Percentiles rank a stretch among this genome's conserved stretches.
These are phyloP conservation scores for Archocentrus centrarchus DNA, from an alignment of 2,113 vertebrate genomes.

Conservation along the genomic window DNA sequence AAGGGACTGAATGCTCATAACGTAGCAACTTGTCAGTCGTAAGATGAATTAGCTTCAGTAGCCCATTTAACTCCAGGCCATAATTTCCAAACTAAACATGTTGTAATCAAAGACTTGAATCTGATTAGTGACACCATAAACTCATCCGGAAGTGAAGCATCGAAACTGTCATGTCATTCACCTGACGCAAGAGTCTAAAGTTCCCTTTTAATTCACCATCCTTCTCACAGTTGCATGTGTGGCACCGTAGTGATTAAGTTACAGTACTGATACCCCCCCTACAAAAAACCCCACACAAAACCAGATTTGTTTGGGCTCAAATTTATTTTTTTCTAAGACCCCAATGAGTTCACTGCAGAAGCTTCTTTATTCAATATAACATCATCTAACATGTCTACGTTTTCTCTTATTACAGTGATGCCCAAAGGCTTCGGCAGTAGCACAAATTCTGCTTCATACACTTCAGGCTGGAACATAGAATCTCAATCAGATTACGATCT, in stretches of 20 bases:
- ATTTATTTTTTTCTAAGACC: not conserved
- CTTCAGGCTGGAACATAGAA: not conserved
- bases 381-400: not conserved
- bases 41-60: not conserved
- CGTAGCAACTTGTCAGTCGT: not conserved
- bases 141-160: not conserved
- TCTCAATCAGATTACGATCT: no score
- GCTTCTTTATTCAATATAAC: not conserved
- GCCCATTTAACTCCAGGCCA: not conserved
- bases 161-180: no score
- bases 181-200: not conserved
- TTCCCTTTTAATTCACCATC: not conserved
- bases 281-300: not conserved
- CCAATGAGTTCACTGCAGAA: not conserved
- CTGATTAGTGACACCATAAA: not conserved
- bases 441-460: not conserved
- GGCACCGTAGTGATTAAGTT: not conserved
- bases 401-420: not conserved
- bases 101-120: not conserved
- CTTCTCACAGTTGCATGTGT: not conserved
- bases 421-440: not conserved
- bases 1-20: rapidly evolving
- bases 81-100: not conserved
- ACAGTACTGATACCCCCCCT: not conserved
- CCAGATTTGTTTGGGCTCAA: not conserved